Conservation (phyloP, 2,888 invertebrate species). For the Drosophila leonis region DNA sequence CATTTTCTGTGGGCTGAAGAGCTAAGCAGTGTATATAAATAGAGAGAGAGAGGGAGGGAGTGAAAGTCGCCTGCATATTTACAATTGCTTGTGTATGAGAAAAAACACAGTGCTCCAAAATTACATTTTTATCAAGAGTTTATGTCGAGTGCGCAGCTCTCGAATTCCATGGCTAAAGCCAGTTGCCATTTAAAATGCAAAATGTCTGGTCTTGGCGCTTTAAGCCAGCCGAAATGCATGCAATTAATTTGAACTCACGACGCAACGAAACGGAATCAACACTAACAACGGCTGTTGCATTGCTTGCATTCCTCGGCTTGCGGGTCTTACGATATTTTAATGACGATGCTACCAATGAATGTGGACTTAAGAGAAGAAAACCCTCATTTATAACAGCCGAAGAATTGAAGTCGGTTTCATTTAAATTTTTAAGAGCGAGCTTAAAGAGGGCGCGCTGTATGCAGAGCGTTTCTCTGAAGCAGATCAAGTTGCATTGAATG, state of each 20-base stretch:
- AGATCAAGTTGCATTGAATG: no score
- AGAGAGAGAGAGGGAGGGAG: no score
- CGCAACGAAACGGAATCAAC: conserved; percentile 23
- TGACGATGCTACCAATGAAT: conserved; percentile 3
- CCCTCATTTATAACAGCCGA: background rate
- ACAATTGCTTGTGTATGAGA: conserved; percentile 46
- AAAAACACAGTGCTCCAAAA: conserved; percentile 36
- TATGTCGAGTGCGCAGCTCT: conserved; percentile 18
- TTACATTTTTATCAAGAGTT: conserved; percentile 49
- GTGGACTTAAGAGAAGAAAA: conserved; percentile 1
- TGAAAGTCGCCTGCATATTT: conserved; percentile 42
- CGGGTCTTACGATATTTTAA: conserved; percentile 37
- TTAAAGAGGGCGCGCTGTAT: background rate
- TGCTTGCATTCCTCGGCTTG: background rate
- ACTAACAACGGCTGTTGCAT: conserved; percentile 21
- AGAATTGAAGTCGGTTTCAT: background rate
- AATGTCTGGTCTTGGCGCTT: conserved; percentile 37
- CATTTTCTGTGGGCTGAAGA: background rate
- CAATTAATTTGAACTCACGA: conserved; percentile 70
- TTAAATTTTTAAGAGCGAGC: background rate
- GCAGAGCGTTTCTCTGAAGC: no score
- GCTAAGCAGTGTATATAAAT: conserved; percentile 13
- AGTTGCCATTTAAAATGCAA: conserved; percentile 64
- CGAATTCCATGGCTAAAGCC: conserved; percentile 21
- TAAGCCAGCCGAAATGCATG: conserved; percentile 62